These are phyloP conservation scores for Misgurnus mizolepis DNA, from an alignment of 2,113 vertebrate genomes.

Conservation along the genomic window DNA sequence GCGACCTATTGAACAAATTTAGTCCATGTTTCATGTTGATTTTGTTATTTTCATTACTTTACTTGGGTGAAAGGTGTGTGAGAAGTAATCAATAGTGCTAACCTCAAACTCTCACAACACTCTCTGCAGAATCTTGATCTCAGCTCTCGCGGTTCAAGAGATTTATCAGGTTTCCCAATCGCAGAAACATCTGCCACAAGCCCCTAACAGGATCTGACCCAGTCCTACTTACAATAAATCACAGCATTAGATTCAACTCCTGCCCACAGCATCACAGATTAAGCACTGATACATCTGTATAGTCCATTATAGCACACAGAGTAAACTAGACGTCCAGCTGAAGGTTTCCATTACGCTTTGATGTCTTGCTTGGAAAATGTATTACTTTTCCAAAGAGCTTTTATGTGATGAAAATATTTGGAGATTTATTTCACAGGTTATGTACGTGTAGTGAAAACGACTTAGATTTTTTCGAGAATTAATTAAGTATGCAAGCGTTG, in stretches of 20 bases:
- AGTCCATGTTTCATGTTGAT: no score
- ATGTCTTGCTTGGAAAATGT: neutral
- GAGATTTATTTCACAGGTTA: neutral
- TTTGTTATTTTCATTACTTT: neutral
- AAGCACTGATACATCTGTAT: slow-evolving; percentile 52
- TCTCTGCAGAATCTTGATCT: neutral
- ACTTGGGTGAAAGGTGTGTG: neutral
- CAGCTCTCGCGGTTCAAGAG: slow-evolving; percentile 34
- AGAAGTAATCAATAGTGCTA: neutral
- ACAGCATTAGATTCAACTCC: slow-evolving; percentile 65
- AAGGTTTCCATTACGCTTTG: neutral
- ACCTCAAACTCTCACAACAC: neutral
- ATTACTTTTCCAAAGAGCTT: no score
- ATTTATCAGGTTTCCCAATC: slow-evolving; percentile 67
- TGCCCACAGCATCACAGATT: slow-evolving; percentile 69
- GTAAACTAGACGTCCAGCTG: neutral
- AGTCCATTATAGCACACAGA: neutral
- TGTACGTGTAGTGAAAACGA: no score
- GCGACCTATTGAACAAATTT: no score
- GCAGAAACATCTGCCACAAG: slow-evolving; percentile 70
- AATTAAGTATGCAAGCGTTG: no score
- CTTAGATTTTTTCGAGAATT: no score
- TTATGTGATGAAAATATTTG: neutral
- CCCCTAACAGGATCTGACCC: slow-evolving; percentile 66
- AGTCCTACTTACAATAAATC: slow-evolving; percentile 56